Evolutionary conservation across 2,797 vertebrate genomes (phyloP).

Genomic region (Gallinago solitaria): DNA sequence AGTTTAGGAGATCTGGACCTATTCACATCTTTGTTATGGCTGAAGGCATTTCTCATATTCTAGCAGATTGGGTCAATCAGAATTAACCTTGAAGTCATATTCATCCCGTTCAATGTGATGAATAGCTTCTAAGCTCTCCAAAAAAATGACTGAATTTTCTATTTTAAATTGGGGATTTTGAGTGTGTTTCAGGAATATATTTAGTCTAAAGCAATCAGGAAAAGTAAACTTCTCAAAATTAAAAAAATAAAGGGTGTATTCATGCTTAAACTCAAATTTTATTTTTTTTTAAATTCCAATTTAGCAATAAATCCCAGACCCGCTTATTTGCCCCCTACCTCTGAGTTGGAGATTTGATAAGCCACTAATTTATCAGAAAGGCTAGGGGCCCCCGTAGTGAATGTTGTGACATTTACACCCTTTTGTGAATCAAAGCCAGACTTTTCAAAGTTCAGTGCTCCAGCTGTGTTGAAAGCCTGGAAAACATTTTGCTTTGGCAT

Average conservation of each 20-base stretch:
- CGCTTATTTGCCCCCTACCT: neutral
- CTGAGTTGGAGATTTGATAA: neutral
- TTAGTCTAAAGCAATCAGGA: neutral
- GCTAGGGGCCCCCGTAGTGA: neutral
- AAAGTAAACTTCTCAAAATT: neutral
- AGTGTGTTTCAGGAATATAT: neutral
- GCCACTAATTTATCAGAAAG: neutral
- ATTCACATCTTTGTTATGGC: neutral
- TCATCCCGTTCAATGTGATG: neutral
- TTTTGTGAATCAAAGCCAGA: conserved; percentile 13
- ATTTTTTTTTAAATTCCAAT: neutral
- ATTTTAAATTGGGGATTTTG: neutral
- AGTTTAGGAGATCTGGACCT: neutral
- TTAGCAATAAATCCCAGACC: neutral
- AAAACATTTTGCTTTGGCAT: conserved; percentile 41
- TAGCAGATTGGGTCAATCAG: neutral
- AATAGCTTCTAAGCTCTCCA: neutral
- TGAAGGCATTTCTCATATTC: neutral
- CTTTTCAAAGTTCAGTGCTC: neutral
- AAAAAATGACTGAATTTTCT: neutral
- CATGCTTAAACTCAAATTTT: neutral
- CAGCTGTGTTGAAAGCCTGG: conserved; percentile 15
- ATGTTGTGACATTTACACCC: neutral
- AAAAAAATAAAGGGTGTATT: neutral
- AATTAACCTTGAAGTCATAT: neutral